phyloP scores from a whole-genome alignment of 2,888 invertebrate genomes.

The Melieria picta region DNA sequence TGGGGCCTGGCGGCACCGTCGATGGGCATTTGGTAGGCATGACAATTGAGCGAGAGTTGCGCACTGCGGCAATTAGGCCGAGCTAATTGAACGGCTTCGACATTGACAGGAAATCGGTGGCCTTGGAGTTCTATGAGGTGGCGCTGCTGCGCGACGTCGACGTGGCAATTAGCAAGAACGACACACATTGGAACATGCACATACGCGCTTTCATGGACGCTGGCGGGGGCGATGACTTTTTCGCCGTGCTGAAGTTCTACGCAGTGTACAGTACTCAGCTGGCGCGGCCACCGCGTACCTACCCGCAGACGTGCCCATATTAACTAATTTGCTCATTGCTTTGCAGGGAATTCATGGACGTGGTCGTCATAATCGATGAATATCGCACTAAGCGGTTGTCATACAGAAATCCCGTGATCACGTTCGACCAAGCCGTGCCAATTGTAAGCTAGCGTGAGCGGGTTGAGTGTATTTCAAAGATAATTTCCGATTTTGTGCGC shows the following conservation, averaged over 20 bases:
- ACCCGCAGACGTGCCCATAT: too few relatives aligned
- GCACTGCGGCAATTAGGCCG: neutral
- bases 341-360: constrained; percentile 59
- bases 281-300: too few relatives aligned
- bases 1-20: constrained; percentile 98
- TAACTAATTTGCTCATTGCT: neutral
- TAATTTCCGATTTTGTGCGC: constrained; percentile 10
- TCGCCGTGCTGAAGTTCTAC: constrained; percentile 59
- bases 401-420: constrained; percentile 55
- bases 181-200: constrained; percentile 66
- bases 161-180: constrained; percentile 54
- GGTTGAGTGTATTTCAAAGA: constrained; percentile 8
- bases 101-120: constrained; percentile 71
- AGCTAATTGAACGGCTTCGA: neutral
- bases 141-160: constrained; percentile 74
- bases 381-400: constrained; percentile 49
- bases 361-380: constrained; percentile 52
- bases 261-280: constrained; percentile 56
- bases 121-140: constrained; percentile 73
- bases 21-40: constrained; percentile 87
- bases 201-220: constrained; percentile 66
- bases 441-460: constrained; percentile 50
- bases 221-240: constrained; percentile 55
- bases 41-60: neutral
- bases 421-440: constrained; percentile 58